Evolutionary conservation across 2,113 vertebrate species (phyloP).

Genomic region (Tauraco erythrolophus): DNA sequence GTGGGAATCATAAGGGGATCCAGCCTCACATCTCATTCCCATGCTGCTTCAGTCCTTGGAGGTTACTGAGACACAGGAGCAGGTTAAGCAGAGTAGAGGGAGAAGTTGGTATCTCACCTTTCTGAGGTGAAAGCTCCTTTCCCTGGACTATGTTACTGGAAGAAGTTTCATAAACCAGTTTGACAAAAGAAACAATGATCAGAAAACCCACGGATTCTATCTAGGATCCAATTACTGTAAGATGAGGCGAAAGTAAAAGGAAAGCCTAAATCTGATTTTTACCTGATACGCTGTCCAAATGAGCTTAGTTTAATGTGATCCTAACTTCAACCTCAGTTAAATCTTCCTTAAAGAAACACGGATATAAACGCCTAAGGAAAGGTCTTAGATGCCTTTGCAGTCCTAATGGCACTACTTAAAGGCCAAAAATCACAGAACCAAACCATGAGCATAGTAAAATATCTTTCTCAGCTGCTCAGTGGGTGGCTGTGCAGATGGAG

Average conservation of each 20-base stretch:
- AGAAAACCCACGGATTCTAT: background rate
- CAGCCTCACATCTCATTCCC: background rate
- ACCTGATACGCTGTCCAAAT: fast-evolving
- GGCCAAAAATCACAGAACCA: background rate
- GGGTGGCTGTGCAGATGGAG: background rate
- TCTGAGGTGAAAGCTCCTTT: background rate
- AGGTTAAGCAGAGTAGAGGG: background rate
- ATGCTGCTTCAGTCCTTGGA: background rate
- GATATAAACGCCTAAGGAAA: background rate
- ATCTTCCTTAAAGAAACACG: background rate
- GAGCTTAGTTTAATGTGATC: background rate
- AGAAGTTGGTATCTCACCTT: background rate
- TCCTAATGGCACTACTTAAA: background rate
- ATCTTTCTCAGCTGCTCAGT: background rate
- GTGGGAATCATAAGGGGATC: background rate
- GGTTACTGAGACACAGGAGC: background rate
- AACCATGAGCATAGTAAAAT: background rate
- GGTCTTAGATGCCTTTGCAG: background rate
- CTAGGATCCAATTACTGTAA: background rate
- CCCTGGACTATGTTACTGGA: background rate
- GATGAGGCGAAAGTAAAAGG: background rate
- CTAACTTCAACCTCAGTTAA: background rate
- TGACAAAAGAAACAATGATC: background rate
- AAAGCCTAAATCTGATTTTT: background rate
- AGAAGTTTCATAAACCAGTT: background rate